Conservation (phyloP, 2,113 vertebrate genomes). For the Delphinus delphis region DNA sequence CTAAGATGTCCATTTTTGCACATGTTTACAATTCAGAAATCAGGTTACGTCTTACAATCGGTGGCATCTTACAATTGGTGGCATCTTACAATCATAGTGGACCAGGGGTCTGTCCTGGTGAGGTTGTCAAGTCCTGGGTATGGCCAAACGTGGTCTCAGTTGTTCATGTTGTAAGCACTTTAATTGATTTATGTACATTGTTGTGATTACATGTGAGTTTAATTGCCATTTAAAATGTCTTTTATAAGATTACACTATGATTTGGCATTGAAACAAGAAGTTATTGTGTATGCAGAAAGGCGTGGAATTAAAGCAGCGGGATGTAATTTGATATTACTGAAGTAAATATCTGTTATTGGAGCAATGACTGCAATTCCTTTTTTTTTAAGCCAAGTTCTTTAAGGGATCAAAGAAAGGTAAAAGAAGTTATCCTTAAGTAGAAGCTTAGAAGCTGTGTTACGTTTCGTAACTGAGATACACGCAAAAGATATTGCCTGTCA, state of each 20-base stretch:
- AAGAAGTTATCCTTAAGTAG: neutral
- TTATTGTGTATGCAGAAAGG: slow-evolving; percentile 45
- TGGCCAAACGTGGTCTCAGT: slow-evolving; percentile 40
- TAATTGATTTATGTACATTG: slow-evolving; percentile 64
- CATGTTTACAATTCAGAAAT: neutral
- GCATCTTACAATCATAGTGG: neutral
- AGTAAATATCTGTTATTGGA: slow-evolving; percentile 21
- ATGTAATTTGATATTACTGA: slow-evolving; percentile 45
- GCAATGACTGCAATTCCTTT: neutral
- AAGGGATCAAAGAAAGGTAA: neutral
- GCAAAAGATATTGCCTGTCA: neutral
- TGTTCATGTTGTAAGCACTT: slow-evolving; percentile 26
- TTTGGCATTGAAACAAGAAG: slow-evolving; percentile 66
- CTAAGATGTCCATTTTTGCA: neutral
- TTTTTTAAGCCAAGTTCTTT: neutral
- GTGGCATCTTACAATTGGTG: neutral
- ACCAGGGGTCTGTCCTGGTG: neutral
- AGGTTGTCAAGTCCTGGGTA: neutral
- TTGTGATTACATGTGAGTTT: slow-evolving; percentile 64
- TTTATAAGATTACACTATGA: slow-evolving; percentile 66
- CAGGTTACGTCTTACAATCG: neutral
- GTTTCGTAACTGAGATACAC: slow-evolving; percentile 10
- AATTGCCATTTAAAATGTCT: slow-evolving; percentile 72
- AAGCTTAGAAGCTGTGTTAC: neutral
- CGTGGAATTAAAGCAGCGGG: slow-evolving; percentile 48